These are phyloP conservation scores for Channallabes apus DNA, from an alignment of 2,797 vertebrate genomes.

Conservation along the genomic window DNA sequence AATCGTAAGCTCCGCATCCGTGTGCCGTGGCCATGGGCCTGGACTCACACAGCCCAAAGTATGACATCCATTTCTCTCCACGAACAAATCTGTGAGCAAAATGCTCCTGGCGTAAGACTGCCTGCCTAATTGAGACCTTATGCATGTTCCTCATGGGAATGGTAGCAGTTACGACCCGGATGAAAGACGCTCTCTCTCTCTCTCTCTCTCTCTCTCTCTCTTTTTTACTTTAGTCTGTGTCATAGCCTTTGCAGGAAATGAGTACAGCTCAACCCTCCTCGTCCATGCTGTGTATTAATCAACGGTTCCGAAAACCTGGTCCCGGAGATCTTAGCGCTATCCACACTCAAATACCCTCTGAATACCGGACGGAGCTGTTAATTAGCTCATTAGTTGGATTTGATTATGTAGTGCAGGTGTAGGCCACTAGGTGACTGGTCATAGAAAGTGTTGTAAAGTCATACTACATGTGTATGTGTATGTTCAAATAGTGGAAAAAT, in stretches of 20 bases:
- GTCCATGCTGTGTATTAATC: not conserved
- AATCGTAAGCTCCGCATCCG: constrained; percentile 59
- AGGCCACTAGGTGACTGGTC: too few species aligned
- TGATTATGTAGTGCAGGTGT: not conserved
- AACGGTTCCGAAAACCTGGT: not conserved
- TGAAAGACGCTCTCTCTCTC: constrained; percentile 7
- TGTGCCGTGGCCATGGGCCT: constrained; percentile 53
- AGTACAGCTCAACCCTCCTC: constrained; percentile 11
- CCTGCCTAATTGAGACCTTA: constrained; percentile 67
- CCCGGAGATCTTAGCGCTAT: not conserved
- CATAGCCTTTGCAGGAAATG: constrained; percentile 34
- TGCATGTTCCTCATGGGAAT: constrained; percentile 44
- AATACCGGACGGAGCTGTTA: not conserved
- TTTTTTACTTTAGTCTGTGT: not conserved
- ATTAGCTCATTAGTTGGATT: not conserved
- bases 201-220: constrained; percentile 1
- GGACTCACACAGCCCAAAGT: constrained; percentile 48
- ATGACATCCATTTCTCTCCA: constrained; percentile 48
- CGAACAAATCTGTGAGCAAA: constrained; percentile 65
- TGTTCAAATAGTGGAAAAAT: not conserved
- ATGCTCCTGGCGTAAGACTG: constrained; percentile 56
- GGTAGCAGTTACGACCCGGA: constrained; percentile 51
- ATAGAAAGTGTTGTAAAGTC: not conserved
- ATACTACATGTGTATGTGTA: not conserved
- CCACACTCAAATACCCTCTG: not conserved